Conservation (phyloP, 2,888 invertebrate genomes). For the Rhamnusium bicolor region DNA sequence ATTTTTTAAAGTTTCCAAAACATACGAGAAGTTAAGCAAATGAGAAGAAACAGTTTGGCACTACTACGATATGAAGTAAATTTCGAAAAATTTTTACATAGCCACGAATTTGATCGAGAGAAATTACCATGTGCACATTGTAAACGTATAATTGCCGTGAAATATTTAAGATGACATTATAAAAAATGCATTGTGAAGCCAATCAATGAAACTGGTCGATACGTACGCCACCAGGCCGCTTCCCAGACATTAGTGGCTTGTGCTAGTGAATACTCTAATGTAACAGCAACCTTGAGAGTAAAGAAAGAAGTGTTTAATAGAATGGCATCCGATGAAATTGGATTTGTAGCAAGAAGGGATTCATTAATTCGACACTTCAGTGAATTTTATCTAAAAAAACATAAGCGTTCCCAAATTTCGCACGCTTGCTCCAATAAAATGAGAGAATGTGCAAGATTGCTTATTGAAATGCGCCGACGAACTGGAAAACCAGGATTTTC, state of each 20-base stretch:
- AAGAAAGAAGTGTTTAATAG: not conserved
- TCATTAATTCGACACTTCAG: slow-evolving; percentile 1
- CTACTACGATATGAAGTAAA: slow-evolving; percentile 20
- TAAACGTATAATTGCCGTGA: slow-evolving; percentile 33
- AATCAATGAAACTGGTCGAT: slow-evolving; percentile 33
- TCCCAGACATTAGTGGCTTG: not conserved
- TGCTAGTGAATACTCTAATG: not conserved
- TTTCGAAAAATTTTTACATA: slow-evolving; percentile 35
- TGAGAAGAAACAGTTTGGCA: slow-evolving; percentile 39
- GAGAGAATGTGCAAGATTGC: not conserved
- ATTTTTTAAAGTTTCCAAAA: slow-evolving; percentile 38
- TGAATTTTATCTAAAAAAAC: not conserved
- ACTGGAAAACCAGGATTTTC: no score
- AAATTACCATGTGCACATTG: slow-evolving; percentile 45
- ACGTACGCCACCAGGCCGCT: slow-evolving; percentile 27
- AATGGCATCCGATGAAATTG: not conserved
- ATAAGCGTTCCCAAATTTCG: not conserved
- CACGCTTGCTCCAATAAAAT: not conserved
- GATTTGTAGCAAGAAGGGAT: not conserved
- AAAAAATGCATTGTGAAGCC: slow-evolving; percentile 41
- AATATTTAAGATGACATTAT: slow-evolving; percentile 42
- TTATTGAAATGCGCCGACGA: no score
- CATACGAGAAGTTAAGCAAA: slow-evolving; percentile 30
- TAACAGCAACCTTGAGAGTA: not conserved
- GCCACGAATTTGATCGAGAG: slow-evolving; percentile 11